Evolutionary conservation across 2,113 vertebrate genomes (phyloP), one percentile per base, ranked within the genome.

Genomic region (Noturus placidus): DNA sequence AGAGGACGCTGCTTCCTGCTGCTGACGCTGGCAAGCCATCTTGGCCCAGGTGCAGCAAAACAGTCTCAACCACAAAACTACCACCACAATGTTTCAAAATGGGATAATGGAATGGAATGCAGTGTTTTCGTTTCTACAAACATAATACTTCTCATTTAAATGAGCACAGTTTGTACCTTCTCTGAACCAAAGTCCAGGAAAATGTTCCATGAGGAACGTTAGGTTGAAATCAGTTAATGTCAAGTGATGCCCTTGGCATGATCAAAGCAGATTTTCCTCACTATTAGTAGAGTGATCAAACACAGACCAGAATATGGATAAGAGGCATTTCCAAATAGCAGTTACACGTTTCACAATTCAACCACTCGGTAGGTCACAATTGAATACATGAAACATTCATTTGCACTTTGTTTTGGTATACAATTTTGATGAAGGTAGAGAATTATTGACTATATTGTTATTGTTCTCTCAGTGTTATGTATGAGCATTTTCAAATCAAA

Each of bases 401-500:
- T 69, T 69, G 30, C 13, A 67, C 65, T 69, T 69, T 69, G 15
- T 33, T 33, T 69, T 33, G 33, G 0, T 4, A 35, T 35, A 20
- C 38, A 20, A 72, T 72, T 38, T 72, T 33, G 35, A 33, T 20
- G 22, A 57, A 22, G 9, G 20, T 82, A 42, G 33, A 82, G 2
- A 22, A 19, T 63, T 82, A 82, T 82, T 15, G 25, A 22, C 30
- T n/a, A 19, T 5, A n/a, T 82, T 61, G 17, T 81, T 80, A 10
- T 38, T 82, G 81, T 63, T 82, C 2, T 46, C 14, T 82, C 13
- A 38, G 19, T 61, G 30, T 82, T 82, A 20, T 61, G 33, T 25
- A 82, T 38, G 33, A 59, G 13, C 56, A 20, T 80, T 59, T 57
- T 81, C n/a, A 38, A 33, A 61, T 81, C 54, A 61, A 81, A 81